A percentile compares a stretch with the other conserved stretches of the same genome.
These are phyloP conservation scores for Callyntrura guangdongensis DNA, from an alignment of 2,888 invertebrate species.

Conservation along the genomic window DNA sequence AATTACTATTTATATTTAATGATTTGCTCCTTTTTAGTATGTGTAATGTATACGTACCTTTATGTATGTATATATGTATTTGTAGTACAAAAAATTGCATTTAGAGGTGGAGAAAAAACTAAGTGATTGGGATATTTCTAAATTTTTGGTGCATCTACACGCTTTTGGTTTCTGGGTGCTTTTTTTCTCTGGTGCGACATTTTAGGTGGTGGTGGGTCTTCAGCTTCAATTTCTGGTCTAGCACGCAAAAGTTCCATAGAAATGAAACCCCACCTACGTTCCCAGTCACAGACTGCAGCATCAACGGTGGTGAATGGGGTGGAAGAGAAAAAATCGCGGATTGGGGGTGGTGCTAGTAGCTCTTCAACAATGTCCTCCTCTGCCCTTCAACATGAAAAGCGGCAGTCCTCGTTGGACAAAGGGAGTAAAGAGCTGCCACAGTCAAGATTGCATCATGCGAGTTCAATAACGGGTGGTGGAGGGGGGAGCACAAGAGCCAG, in stretches of 20 bases:
- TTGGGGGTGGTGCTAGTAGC: neutral
- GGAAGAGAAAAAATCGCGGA: constrained; percentile 67
- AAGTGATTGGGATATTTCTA: constrained; percentile 6
- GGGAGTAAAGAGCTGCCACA: constrained; percentile 39
- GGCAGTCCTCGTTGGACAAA: constrained; percentile 73
- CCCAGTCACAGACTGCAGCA: constrained; percentile 22
- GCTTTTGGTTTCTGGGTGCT: constrained; percentile 80
- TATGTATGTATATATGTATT: no score
- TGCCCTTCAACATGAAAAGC: constrained; percentile 43
- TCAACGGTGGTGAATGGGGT: constrained; percentile 69
- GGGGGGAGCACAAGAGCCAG: neutral
- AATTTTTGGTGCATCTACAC: constrained; percentile 76
- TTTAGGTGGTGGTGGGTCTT: constrained; percentile 82
- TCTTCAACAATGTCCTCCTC: neutral
- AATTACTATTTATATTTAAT: no score
- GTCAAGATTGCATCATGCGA: constrained; percentile 53
- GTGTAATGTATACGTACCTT: no score
- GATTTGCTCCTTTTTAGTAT: no score
- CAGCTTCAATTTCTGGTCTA: constrained; percentile 63
- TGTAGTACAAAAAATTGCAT: no score
- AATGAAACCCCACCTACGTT: constrained; percentile 78
- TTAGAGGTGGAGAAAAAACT: no score
- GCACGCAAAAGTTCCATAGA: constrained; percentile 81
- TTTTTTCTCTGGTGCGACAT: constrained; percentile 82
- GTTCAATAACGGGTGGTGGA: neutral